Conservation (phyloP, 1,140 invertebrate species). For the Zaprionus ghesquierei region DNA sequence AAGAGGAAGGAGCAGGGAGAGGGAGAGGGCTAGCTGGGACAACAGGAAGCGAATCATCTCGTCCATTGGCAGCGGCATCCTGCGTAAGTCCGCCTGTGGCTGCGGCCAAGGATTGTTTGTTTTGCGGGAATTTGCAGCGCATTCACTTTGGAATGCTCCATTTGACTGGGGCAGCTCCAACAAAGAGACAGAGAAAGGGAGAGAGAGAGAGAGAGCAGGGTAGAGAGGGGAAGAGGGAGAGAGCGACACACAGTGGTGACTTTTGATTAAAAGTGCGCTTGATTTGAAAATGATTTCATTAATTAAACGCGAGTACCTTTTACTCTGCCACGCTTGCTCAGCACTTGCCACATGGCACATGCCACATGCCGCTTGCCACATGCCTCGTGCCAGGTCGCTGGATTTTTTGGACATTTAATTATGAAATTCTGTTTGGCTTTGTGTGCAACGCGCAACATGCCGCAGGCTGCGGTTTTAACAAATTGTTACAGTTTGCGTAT, state of each 20-base stretch:
- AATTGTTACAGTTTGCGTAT: slow-evolving; percentile 5
- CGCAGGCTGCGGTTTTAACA: not conserved
- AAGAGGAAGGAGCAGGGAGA: not conserved
- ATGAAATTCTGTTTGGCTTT: not conserved
- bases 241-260: not conserved
- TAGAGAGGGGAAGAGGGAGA: slow-evolving; percentile 31
- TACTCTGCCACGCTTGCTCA: not conserved
- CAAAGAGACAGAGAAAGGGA: slow-evolving; percentile 7
- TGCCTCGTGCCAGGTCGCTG: not conserved
- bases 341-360: not conserved
- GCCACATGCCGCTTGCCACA: not conserved
- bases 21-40: not conserved
- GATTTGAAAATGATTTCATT: slow-evolving; percentile 74
- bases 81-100: slow-evolving; percentile 1
- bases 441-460: not conserved
- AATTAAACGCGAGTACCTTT: slow-evolving; percentile 50
- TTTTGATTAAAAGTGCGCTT: slow-evolving; percentile 70
- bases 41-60: slow-evolving; percentile 34
- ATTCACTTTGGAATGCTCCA: slow-evolving; percentile 24
- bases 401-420: slow-evolving; percentile 31
- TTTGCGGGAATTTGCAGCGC: slow-evolving; percentile 5
- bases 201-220: not conserved
- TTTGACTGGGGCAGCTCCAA: slow-evolving; percentile 15
- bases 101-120: slow-evolving; percentile 5
- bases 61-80: slow-evolving; percentile 16